Evolutionary conservation across 2,113 vertebrate genomes (phyloP).

Genomic region (Neolamprologus brichardi): DNA sequence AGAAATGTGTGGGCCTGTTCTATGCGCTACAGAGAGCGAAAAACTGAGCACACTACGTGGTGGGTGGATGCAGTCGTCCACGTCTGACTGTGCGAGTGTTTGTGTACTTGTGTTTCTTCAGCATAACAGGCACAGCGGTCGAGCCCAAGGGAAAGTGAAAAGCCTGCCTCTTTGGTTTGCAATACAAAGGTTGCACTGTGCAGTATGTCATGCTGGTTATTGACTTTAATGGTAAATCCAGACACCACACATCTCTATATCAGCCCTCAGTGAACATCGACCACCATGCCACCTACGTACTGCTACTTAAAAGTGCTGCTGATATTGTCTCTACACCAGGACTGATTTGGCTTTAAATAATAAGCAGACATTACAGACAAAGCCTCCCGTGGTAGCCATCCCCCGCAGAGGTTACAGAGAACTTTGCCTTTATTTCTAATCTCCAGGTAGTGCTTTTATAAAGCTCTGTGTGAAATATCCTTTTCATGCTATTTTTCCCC

Average conservation of each 20-base stretch:
- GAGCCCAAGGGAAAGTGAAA: background rate
- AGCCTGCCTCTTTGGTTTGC: background rate
- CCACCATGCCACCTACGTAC: background rate
- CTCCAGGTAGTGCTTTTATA: background rate
- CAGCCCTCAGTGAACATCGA: background rate
- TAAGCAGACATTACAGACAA: background rate
- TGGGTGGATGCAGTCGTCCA: conserved; percentile 2
- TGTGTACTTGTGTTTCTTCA: background rate
- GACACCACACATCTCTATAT: background rate
- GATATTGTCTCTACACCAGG: background rate
- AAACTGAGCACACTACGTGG: background rate
- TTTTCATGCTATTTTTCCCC: background rate
- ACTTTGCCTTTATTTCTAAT: conserved; percentile 10
- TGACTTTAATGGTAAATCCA: background rate
- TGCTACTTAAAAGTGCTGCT: background rate
- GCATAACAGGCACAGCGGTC: background rate
- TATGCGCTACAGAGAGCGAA: background rate
- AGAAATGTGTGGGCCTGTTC: background rate
- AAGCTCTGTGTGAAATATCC: background rate
- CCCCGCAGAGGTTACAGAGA: background rate
- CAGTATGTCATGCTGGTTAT: background rate
- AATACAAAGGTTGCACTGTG: background rate
- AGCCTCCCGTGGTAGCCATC: background rate
- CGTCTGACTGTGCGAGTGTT: background rate
- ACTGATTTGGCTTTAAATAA: background rate